These are phyloP conservation scores for Amblyteles armatorius DNA, from an alignment of 2,888 invertebrate genomes.

Conservation along the genomic window DNA sequence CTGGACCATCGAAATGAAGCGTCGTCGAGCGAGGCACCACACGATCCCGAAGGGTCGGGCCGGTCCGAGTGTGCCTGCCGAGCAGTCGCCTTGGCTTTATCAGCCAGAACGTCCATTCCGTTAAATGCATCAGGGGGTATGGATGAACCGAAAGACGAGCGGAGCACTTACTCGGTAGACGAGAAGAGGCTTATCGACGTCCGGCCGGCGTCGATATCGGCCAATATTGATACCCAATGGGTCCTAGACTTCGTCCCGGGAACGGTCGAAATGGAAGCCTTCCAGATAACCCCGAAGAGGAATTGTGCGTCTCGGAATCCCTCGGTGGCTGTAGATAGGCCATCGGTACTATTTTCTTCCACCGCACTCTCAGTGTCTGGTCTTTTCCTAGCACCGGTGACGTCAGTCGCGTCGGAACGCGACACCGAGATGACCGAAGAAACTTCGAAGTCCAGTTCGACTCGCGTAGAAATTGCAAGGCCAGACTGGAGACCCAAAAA, in stretches of 20 bases:
- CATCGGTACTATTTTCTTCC: constrained; percentile 71
- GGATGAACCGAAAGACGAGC: constrained; percentile 52
- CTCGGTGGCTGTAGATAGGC: constrained; percentile 57
- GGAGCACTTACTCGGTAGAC: constrained; percentile 58
- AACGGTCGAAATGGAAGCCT: constrained; percentile 42
- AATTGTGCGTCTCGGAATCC: constrained; percentile 71
- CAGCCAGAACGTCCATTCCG: constrained; percentile 69
- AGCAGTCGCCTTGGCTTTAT: constrained; percentile 42
- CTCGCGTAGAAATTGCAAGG: neutral
- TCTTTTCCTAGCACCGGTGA: neutral
- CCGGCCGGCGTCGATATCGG: constrained; percentile 60
- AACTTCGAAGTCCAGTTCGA: neutral
- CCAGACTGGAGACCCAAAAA: constrained; percentile 8
- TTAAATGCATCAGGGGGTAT: constrained; percentile 65
- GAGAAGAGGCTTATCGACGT: constrained; percentile 73
- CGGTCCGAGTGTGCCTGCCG: constrained; percentile 44
- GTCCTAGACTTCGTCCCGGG: constrained; percentile 51
- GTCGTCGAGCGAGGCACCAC: constrained; percentile 19
- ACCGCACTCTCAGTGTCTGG: constrained; percentile 40
- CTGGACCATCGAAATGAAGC: neutral
- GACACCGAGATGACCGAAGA: neutral
- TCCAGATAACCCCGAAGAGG: constrained; percentile 66
- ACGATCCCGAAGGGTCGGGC: constrained; percentile 41
- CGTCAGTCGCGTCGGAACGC: constrained; percentile 5
- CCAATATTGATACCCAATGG: constrained; percentile 76